Base-by-base conservation (phyloP, 53 echinoderm and acorn worm genomes). In the Paracentrotus lividus region DNA sequence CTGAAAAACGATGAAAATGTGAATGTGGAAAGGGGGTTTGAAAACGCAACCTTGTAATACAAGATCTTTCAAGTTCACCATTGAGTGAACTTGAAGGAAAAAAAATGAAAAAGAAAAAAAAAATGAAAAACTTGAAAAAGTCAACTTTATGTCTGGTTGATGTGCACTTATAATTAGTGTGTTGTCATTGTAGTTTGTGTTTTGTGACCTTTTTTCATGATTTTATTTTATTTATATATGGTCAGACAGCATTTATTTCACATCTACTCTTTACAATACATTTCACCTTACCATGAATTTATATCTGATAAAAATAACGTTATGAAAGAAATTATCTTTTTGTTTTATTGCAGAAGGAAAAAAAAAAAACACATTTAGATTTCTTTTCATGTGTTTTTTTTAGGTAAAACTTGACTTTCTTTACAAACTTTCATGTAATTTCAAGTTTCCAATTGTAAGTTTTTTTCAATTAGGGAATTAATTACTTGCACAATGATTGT, bases 71-170 rank as follows among this genome's bases (percentile, higher is more conserved):
- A 23, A 42, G 90, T 90, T 90, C 26, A 42, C 65, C 64, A 36
- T 69, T 3, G 16, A 32, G 72, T 65, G 90, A 66, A 90, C 38
- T 29, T 88, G 57, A 55, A 56, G 23, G 31, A 5, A 60, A 89
- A 89, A 90, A 64, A 90, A 44, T 26, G 45, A 66, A 90, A 90
- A 44, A 24, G 24, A 44, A 90, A 90, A 90, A 90, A 88, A 90
- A 90, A 88, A 8, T 29, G 90, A 10, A 90, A 90, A 90, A 90
- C n/a, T 23, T 56, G 24, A 38, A 88, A 88, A 88, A 54, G 88
- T 88, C 88, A 88, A 88, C 88, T 88, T 86, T 29, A 26, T 47
- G 38, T 88, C 88, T 88, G 88, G 88, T 88, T 88, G 88, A 88
- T 88, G 88, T 85, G 45, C 45, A 78, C 43, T 44, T 0, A 36